Conservation (phyloP, 2,113 vertebrate genomes). For the Arizona elegans region DNA sequence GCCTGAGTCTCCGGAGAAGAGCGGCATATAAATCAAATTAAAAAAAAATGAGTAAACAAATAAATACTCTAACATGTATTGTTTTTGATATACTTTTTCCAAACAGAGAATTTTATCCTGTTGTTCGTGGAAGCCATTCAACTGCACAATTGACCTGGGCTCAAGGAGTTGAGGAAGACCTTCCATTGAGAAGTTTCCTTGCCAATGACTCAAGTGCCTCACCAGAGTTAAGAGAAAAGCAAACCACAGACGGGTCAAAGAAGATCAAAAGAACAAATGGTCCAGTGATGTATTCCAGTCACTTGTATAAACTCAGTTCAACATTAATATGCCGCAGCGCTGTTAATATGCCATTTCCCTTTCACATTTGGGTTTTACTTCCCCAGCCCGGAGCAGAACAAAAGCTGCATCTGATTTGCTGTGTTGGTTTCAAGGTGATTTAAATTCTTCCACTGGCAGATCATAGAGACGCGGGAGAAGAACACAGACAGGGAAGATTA, state of each 20-base stretch:
- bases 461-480: conserved; percentile 30
- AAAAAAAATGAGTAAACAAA: not conserved
- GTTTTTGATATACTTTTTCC: not conserved
- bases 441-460: conserved; percentile 26
- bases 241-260: not conserved
- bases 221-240: not conserved
- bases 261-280: conserved; percentile 14
- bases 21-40: too few relatives aligned
- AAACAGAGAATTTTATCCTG: not conserved
- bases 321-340: conserved; percentile 28
- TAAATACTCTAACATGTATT: not conserved
- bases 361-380: conserved; percentile 37
- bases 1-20: too few relatives aligned
- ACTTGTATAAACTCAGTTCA: conserved; percentile 41
- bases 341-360: conserved; percentile 46
- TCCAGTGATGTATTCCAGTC: conserved; percentile 14
- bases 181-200: not conserved
- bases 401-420: conserved; percentile 37
- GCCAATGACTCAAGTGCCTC: not conserved
- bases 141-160: not conserved
- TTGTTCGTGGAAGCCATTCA: not conserved
- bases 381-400: conserved; percentile 35
- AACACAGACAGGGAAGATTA: conserved; percentile 28
- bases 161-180: not conserved
- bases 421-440: conserved; percentile 49